phyloP scores from a whole-genome alignment of 2,113 vertebrate genomes.

The Hippocampus barbouri region DNA sequence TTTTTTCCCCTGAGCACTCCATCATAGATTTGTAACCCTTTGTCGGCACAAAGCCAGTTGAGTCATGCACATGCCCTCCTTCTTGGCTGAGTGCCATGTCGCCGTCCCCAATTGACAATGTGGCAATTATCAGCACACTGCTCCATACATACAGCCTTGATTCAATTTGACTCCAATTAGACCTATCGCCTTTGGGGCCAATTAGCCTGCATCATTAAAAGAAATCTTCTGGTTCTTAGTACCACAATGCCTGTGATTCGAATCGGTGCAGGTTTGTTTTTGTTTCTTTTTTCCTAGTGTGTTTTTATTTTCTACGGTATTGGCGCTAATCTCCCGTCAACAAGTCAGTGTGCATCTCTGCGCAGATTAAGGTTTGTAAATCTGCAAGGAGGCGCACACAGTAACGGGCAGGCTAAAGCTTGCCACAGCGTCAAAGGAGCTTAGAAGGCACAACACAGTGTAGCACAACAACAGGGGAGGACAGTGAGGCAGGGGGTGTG shows the following conservation, averaged over 20 bases:
- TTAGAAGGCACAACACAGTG: conserved; percentile 39
- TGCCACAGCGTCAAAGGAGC: conserved; percentile 40
- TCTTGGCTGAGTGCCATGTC: conserved; percentile 39
- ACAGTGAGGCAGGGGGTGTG: neutral
- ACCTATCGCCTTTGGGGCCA: conserved; percentile 40
- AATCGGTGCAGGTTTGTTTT: conserved; percentile 28
- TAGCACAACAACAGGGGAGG: conserved; percentile 43
- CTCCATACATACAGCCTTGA: conserved; percentile 53
- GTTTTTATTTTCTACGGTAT: conserved; percentile 38
- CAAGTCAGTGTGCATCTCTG: conserved; percentile 50
- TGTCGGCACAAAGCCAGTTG: neutral
- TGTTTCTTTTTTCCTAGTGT: conserved; percentile 25
- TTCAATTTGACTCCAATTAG: conserved; percentile 68
- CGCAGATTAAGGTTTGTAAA: conserved; percentile 60
- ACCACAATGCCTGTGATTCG: neutral
- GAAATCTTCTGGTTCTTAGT: conserved; percentile 1
- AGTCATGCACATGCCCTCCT: neutral
- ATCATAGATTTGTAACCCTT: neutral
- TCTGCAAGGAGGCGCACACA: conserved; percentile 49
- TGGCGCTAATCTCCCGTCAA: conserved; percentile 52
- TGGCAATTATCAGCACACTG: conserved; percentile 45
- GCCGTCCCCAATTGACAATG: conserved; percentile 23
- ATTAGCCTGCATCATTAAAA: conserved; percentile 45
- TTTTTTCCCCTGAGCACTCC: neutral
- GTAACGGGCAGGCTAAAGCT: conserved; percentile 54